phyloP scores from a whole-genome alignment of 2,797 vertebrate species.

The Syngnathus acus region DNA sequence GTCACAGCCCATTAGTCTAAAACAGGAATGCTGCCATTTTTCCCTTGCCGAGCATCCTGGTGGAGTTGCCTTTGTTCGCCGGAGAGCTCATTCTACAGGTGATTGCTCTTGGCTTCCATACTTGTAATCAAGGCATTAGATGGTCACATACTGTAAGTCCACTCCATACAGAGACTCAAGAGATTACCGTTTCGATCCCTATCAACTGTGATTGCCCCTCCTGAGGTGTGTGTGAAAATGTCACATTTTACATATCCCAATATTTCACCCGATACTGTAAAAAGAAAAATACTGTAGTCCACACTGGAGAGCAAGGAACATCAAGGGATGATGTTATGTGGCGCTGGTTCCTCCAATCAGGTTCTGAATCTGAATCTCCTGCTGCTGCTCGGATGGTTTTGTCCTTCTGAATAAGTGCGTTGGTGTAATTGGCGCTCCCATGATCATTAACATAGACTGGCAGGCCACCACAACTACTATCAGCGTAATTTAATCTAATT shows the following conservation, averaged over 20 bases:
- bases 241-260: slow-evolving; percentile 73
- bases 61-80: slow-evolving; percentile 30
- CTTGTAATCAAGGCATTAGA: slow-evolving; percentile 58
- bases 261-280: slow-evolving; percentile 54
- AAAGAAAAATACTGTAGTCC: slow-evolving; percentile 24
- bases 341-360: slow-evolving; percentile 12
- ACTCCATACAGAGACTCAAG: slow-evolving; percentile 39
- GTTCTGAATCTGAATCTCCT: slow-evolving; percentile 17
- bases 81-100: slow-evolving; percentile 22
- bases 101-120: slow-evolving; percentile 35
- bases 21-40: slow-evolving; percentile 20
- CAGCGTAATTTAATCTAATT: slow-evolving; percentile 73
- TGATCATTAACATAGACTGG: slow-evolving; percentile 54
- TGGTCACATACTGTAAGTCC: slow-evolving; percentile 34
- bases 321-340: slow-evolving; percentile 28
- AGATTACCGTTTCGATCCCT: slow-evolving; percentile 59
- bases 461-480: slow-evolving; percentile 43
- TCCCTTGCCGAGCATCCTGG: slow-evolving; percentile 31
- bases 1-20: slow-evolving; percentile 44
- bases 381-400: not conserved
- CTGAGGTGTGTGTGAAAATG: slow-evolving; percentile 64
- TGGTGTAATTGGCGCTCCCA: slow-evolving; percentile 53
- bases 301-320: slow-evolving; percentile 17
- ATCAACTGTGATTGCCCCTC: slow-evolving; percentile 69
- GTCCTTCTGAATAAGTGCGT: slow-evolving; percentile 31